phyloP scores from a whole-genome alignment of 2,113 vertebrate species.

The Hystrix brachyura region DNA sequence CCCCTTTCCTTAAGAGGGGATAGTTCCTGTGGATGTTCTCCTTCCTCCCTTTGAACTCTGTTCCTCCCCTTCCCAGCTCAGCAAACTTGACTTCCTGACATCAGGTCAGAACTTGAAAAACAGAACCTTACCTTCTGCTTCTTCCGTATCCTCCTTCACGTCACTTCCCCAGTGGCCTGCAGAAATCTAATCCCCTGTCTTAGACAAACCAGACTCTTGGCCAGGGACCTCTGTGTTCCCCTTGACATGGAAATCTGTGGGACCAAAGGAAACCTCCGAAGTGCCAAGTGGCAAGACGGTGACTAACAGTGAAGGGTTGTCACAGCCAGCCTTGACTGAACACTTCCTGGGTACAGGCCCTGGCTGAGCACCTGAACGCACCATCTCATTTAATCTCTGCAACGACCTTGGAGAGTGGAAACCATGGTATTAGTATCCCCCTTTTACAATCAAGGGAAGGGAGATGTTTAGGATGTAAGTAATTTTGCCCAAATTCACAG shows the following conservation, averaged over 20 bases:
- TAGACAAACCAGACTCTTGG: not conserved
- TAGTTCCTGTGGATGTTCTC: not conserved
- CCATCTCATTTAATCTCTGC: not conserved
- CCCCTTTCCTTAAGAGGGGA: not conserved
- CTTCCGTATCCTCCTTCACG: not conserved
- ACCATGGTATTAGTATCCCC: not conserved
- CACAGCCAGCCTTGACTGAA: not conserved
- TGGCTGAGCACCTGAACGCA: not conserved
- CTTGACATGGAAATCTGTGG: not conserved
- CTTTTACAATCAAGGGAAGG: not conserved
- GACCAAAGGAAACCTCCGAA: not conserved
- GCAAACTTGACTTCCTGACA: not conserved
- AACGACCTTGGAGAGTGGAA: not conserved
- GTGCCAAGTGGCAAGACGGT: not conserved
- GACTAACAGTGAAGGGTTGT: not conserved
- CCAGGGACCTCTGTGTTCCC: not conserved
- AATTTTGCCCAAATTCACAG: conserved; percentile 4
- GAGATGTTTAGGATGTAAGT: not conserved
- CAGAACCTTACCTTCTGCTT: not conserved
- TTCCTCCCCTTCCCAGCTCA: not conserved
- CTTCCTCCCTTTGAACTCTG: not conserved
- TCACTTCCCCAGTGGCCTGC: not conserved
- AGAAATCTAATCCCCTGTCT: not conserved
- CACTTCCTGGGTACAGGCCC: not conserved
- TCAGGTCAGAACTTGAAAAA: conserved; percentile 1